Percentiles rank a stretch among this genome's conserved stretches.
These are phyloP conservation scores for Vidua chalybeata DNA, from an alignment of 2,113 vertebrate species.

Conservation along the genomic window DNA sequence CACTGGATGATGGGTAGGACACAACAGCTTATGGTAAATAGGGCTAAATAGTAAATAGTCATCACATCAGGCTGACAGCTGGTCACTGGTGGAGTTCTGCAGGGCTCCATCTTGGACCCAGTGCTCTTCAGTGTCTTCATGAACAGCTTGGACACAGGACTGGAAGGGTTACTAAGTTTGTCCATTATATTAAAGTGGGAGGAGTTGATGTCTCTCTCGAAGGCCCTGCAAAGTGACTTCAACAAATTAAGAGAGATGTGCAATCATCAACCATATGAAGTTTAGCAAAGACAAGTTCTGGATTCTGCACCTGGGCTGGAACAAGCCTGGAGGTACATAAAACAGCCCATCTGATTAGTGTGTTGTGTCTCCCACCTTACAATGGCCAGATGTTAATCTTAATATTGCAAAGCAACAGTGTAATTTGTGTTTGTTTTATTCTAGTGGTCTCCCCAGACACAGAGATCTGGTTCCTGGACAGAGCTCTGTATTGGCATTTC, in stretches of 20 bases:
- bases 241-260: not conserved
- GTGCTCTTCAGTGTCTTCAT: not conserved
- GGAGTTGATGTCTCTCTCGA: not conserved
- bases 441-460: constrained; percentile 82
- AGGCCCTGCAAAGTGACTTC: not conserved
- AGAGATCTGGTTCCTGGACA: constrained; percentile 95
- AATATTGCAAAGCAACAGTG: not conserved
- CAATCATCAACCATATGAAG: not conserved
- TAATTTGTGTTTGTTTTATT: not conserved
- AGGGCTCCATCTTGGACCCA: not conserved
- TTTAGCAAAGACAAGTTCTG: not conserved
- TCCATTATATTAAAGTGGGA: not conserved
- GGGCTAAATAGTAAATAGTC: not conserved
- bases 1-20: not conserved
- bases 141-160: not conserved
- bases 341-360: not conserved
- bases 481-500: constrained; percentile 92
- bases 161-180: not conserved
- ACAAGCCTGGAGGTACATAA: not conserved
- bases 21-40: not conserved
- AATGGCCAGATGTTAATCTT: not conserved
- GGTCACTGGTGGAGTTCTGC: not conserved
- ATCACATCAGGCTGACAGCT: not conserved
- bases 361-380: not conserved
- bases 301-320: not conserved